Percentiles rank a stretch among this genome's conserved stretches.
Evolutionary conservation across 1,140 invertebrate genomes (phyloP).

Genomic region (Danaus plexippus): DNA sequence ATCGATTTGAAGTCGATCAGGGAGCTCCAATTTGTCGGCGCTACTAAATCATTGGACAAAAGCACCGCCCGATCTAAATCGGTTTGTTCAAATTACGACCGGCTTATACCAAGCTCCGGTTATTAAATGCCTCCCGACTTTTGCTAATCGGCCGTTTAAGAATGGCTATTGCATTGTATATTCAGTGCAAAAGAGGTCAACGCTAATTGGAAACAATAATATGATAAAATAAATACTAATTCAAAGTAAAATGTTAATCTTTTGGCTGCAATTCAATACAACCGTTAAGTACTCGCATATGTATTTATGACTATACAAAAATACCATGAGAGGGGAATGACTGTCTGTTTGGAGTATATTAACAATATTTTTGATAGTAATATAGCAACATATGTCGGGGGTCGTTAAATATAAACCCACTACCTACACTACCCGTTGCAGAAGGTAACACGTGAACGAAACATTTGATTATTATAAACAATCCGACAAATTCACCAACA

Average conservation of each 20-base stretch:
- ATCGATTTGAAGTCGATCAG: slow-evolving; percentile 33
- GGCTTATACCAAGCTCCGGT: slow-evolving; percentile 7
- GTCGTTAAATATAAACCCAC: slow-evolving; percentile 30
- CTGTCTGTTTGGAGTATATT: slow-evolving; percentile 50
- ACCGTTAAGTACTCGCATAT: no score
- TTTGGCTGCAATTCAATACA: no score
- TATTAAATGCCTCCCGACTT: background rate
- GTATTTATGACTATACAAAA: slow-evolving; percentile 13
- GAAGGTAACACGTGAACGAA: background rate
- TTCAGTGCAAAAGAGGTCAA: no score
- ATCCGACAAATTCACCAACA: no score
- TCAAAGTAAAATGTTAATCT: no score
- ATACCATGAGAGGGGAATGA: slow-evolving; percentile 22
- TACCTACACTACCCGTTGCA: slow-evolving; percentile 13
- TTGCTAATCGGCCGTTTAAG: no score
- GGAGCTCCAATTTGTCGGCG: slow-evolving; percentile 54
- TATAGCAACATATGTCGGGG: slow-evolving; percentile 43
- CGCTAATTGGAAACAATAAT: no score
- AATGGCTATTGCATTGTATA: no score
- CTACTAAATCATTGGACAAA: slow-evolving; percentile 65
- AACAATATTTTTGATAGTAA: slow-evolving; percentile 48
- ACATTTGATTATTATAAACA: no score
- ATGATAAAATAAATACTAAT: no score
- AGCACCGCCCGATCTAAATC: slow-evolving; percentile 60
- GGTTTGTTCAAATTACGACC: slow-evolving; percentile 63